Conservation (phyloP, 2,113 vertebrate species). For the Zosterops lateralis region DNA sequence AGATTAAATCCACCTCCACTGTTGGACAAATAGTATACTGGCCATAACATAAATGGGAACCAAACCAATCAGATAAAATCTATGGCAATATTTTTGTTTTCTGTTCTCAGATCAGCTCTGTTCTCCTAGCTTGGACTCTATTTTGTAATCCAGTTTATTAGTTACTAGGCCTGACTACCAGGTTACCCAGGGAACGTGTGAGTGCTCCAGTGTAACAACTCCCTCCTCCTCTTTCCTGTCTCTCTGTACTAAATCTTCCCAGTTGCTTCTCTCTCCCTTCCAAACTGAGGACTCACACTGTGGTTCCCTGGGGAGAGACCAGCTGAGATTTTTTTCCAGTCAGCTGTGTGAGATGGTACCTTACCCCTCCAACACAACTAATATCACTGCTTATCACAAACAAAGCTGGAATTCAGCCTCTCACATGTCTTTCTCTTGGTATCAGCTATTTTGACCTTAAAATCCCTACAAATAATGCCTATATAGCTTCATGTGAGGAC, state of each 20-base stretch:
- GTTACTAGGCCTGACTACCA: background rate
- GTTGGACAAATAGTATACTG: background rate
- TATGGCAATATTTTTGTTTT: background rate
- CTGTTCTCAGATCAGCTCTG: background rate
- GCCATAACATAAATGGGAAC: background rate
- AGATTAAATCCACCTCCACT: background rate
- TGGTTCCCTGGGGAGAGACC: background rate
- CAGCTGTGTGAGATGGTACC: background rate
- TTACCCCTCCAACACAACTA: background rate
- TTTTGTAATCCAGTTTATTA: background rate
- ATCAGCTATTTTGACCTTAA: background rate
- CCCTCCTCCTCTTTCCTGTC: background rate
- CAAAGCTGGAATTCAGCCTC: background rate
- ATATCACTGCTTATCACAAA: background rate
- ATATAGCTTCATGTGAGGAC: background rate
- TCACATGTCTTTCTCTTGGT: background rate
- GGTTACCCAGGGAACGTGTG: background rate
- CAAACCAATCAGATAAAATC: background rate
- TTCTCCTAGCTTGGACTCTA: background rate
- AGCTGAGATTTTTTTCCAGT: background rate
- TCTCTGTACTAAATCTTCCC: background rate
- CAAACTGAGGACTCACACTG: accelerated
- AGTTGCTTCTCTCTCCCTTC: accelerated
- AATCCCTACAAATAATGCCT: background rate
- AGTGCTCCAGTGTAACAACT: background rate